Evolutionary conservation across 2,888 invertebrate genomes (phyloP).

Genomic region (Meteorus colon): DNA sequence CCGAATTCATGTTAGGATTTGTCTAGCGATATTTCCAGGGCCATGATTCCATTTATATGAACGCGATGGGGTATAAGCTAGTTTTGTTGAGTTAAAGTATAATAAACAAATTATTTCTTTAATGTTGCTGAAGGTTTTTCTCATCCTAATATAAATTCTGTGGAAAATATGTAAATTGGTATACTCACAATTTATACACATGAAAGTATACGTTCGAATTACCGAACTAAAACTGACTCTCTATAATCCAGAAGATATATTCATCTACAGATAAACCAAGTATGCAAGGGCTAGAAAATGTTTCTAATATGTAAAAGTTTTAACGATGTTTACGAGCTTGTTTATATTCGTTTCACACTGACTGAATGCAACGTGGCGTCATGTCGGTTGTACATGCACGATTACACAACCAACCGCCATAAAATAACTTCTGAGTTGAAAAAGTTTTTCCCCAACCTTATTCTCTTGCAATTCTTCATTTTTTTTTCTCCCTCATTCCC

Average conservation of each 20-base stretch:
- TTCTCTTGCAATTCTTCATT: not conserved
- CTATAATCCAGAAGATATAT: constrained; percentile 13
- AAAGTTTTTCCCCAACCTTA: not conserved
- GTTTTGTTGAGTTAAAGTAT: constrained; percentile 4
- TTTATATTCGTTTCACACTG: constrained; percentile 26
- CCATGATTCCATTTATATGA: not conserved
- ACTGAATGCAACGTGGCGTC: constrained; percentile 8
- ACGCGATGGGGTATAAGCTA: not conserved
- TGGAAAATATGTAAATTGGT: not conserved
- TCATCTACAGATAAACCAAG: not conserved
- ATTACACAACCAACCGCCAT: constrained; percentile 31
- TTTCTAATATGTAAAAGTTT: constrained; percentile 20
- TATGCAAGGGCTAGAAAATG: not conserved
- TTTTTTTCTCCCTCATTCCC: constrained; percentile 8
- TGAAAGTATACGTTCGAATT: not conserved
- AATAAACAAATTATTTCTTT: constrained; percentile 18
- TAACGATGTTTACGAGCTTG: constrained; percentile 34
- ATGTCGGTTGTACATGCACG: constrained; percentile 17
- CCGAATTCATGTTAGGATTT: no score
- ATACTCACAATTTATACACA: no score
- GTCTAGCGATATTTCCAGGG: no score
- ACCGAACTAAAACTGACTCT: not conserved
- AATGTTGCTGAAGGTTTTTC: not conserved
- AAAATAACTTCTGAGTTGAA: constrained; percentile 19
- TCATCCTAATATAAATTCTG: not conserved